These are phyloP conservation scores for Balaenoptera acutorostrata DNA, from an alignment of 2,113 vertebrate species.

Conservation along the genomic window DNA sequence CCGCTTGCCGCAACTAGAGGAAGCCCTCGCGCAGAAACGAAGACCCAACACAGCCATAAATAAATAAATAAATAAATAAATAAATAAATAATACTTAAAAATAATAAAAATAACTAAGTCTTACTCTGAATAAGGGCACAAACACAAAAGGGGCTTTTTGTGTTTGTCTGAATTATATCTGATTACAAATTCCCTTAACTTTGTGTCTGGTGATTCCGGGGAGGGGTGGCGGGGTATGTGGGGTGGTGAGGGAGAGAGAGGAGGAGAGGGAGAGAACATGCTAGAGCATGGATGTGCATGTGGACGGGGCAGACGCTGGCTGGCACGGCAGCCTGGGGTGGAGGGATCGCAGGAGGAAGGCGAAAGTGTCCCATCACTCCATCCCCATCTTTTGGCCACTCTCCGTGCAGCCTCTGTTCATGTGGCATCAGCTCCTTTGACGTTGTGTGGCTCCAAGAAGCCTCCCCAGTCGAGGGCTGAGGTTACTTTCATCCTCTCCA, in stretches of 20 bases:
- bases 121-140: background rate
- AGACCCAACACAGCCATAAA: no score
- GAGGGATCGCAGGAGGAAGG: background rate
- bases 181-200: background rate
- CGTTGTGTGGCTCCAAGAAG: background rate
- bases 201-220: background rate
- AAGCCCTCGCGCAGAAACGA: no score
- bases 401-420: background rate
- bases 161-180: background rate
- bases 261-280: no score
- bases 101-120: background rate
- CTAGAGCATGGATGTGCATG: accelerated
- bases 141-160: background rate
- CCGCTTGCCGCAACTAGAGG: no score
- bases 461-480: background rate
- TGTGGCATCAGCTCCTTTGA: background rate
- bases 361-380: accelerated
- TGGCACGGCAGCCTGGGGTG: accelerated
- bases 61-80: no score
- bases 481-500: background rate
- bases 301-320: accelerated
- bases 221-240: background rate
- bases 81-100: background rate
- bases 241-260: accelerated
- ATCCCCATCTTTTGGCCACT: background rate